Evolutionary conservation across 2,113 vertebrate species (phyloP).

Genomic region (Odontesthes bonariensis): DNA sequence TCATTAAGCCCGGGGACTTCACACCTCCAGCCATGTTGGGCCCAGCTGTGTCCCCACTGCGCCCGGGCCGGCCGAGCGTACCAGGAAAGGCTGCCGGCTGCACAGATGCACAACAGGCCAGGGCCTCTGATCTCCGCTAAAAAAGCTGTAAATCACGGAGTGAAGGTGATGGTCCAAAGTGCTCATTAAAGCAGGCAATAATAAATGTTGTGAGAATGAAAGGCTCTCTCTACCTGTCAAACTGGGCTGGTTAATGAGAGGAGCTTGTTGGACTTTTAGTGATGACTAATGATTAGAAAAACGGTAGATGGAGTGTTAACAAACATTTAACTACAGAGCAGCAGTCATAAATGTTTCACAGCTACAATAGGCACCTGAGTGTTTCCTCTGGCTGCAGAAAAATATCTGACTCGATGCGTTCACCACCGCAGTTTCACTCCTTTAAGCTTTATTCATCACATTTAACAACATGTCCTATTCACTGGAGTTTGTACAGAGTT

Average conservation of each 20-base stretch:
- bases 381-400: conserved; percentile 15
- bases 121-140: conserved; percentile 78
- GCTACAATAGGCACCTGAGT: conserved; percentile 44
- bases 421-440: not conserved
- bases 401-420: conserved; percentile 6
- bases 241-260: conserved; percentile 68
- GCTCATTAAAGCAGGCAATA: conserved; percentile 79
- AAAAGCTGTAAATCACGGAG: conserved; percentile 76
- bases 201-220: conserved; percentile 76
- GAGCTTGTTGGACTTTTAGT: conserved; percentile 55
- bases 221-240: conserved; percentile 68
- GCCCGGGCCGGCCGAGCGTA: conserved; percentile 55
- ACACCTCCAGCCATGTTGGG: conserved; percentile 83
- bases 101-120: conserved; percentile 50
- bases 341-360: conserved; percentile 46
- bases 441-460: not conserved
- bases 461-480: not conserved
- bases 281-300: conserved; percentile 65
- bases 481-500: not conserved
- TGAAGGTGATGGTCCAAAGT: conserved; percentile 74
- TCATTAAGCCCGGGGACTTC: conserved; percentile 78
- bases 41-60: conserved; percentile 74
- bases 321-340: conserved; percentile 66
- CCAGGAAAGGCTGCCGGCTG: conserved; percentile 74
- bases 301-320: conserved; percentile 73